Conservation (phyloP, 2,797 vertebrate genomes). For the Arnoldichthys spilopterus region DNA sequence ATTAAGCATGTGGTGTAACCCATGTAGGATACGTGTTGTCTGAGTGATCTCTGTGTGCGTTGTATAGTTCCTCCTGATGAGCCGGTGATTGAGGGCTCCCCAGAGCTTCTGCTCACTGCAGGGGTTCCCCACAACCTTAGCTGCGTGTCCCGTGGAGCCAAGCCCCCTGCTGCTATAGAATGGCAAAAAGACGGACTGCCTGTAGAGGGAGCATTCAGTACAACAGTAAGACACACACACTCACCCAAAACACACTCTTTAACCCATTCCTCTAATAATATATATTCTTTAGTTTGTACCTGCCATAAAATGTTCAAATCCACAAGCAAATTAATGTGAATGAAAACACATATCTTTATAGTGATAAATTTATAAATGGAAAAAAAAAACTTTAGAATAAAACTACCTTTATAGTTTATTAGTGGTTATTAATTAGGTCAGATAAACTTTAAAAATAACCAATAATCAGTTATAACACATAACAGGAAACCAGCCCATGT, state of each 20-base stretch:
- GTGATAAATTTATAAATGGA: neutral
- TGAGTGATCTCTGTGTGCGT: constrained; percentile 10
- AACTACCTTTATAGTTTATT: too few species aligned
- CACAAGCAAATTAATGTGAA: too few species aligned
- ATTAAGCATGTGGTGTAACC: neutral
- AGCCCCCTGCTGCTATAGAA: constrained; percentile 86
- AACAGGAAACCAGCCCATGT: too few species aligned
- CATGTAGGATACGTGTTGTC: neutral
- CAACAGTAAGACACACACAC: constrained; percentile 75
- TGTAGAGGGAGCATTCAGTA: constrained; percentile 82
- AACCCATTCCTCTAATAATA: neutral
- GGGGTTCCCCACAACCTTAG: constrained; percentile 91
- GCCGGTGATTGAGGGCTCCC: constrained; percentile 87
- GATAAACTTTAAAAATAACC: too few species aligned
- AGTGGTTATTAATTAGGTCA: too few species aligned
- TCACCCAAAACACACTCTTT: neutral
- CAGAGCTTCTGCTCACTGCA: constrained; percentile 88
- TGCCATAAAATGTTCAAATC: neutral
- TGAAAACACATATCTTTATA: neutral
- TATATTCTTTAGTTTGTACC: neutral
- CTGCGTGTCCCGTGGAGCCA: constrained; percentile 89
- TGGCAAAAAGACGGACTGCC: constrained; percentile 89
- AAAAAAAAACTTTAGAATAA: neutral
- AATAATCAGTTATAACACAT: too few species aligned
- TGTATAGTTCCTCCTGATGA: constrained; percentile 89